Evolutionary conservation across 2,888 invertebrate species (phyloP).

Genomic region (Smittia aterrima): DNA sequence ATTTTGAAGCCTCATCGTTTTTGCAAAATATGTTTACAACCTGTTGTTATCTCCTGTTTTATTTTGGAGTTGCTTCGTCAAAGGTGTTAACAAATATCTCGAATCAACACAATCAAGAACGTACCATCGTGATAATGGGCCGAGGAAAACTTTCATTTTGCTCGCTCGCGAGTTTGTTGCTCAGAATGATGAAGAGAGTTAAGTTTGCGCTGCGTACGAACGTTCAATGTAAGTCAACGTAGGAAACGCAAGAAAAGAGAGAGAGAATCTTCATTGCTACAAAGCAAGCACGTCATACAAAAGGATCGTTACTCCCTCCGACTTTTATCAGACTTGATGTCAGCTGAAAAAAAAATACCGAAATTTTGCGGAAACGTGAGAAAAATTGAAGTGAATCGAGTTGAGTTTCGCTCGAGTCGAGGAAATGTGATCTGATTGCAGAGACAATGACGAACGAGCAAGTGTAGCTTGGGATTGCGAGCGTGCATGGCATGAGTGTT

Average conservation of each 20-base stretch:
- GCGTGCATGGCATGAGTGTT: not conserved
- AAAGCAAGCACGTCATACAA: too few relatives aligned
- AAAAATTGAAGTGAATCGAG: not conserved
- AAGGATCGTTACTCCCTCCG: too few relatives aligned
- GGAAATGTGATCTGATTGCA: conserved; percentile 22
- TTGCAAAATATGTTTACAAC: not conserved
- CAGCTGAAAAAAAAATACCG: conserved; percentile 1
- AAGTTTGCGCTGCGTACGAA: too few relatives aligned
- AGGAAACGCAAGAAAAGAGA: too few relatives aligned
- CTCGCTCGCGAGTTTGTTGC: too few relatives aligned
- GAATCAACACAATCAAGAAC: not conserved
- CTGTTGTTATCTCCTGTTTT: conserved; percentile 2
- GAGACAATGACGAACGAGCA: not conserved
- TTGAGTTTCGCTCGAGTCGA: not conserved
- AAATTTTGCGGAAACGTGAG: conserved; percentile 16
- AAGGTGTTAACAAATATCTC: conserved; percentile 15
- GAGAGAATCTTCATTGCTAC: too few relatives aligned
- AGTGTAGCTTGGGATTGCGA: not conserved
- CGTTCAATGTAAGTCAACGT: too few relatives aligned
- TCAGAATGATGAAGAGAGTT: too few relatives aligned
- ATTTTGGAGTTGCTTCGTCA: not conserved
- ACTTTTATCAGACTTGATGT: too few relatives aligned
- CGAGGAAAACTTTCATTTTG: too few relatives aligned
- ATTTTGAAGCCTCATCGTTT: not conserved
- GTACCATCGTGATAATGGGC: conserved; percentile 1